Base-by-base conservation (phyloP, 30 jellyfish, hydroid and myxozoan genomes). In the Calvadosia cruxmelitensis region DNA sequence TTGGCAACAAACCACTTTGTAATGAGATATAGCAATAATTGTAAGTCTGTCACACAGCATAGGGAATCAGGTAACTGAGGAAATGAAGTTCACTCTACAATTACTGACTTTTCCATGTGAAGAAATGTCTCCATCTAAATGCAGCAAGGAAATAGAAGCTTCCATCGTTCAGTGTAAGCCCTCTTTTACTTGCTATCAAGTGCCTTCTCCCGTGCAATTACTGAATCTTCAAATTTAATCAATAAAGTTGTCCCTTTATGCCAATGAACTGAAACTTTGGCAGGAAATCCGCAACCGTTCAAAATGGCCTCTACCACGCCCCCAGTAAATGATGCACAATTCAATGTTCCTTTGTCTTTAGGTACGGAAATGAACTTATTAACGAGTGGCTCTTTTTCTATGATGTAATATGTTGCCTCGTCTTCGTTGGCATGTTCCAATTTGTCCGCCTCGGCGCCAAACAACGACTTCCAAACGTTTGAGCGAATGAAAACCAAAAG, bases 211-310 rank as follows among this genome's bases (percentile, higher is more conserved):
- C 99, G 68, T 71, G 93, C 99, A 52, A 92, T 79, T 1, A 92
- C 99, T 24, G 96, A 53, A 53, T 92, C 99, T 29, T 92, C 99
- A 80, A 92, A 92, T 52, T 92, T 85, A 63, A 92, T 92, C 52
- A 92, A 85, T 28, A 92, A 85, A 1, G 99, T 92, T 0, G 99
- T 92, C 64, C 99, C 99, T 71, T 92, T 92, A 69, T 92, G 99
- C 99, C 99, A 92, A 66, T 92, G 99, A 10, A 81, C 99, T 2
- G 99, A 73, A 15, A 92, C 99, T 64, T 77, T 79, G 0, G 96
- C 96, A 30, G 93, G 96, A 50, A 92, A 83, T 1, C 99, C 94
- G 20, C 92, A 92, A 1, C 99, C 95, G 29, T 76, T 73, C 26
- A 92, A 74, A 34, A 92, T 78, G 20, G 95, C 94, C 51, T 92